Evolutionary conservation across 2,888 invertebrate genomes (phyloP), one percentile per base, ranked within the genome.

Genomic region (Mechanitis mazaeus): DNA sequence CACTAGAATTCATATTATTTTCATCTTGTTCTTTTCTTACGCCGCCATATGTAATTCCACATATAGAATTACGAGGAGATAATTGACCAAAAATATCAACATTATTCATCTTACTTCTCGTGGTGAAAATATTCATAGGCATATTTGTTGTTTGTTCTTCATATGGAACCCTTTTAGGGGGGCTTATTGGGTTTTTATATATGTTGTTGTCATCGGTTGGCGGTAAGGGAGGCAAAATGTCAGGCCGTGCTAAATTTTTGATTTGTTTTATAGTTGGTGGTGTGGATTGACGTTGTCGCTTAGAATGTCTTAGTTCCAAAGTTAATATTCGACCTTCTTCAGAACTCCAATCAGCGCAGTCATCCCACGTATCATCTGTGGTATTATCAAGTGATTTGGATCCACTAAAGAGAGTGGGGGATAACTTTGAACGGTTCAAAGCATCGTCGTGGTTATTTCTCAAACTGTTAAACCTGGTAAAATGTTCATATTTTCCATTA

Each of bases 401-500:
- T 54, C 78, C 82, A 64, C 78, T 80, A 60, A 82, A 84, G 45
- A 79, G 72, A 59, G 73, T 75, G 47, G 79, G 68, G 33, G 77
- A 75, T 61, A 87, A 63, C 65, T 85, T 89, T 61, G 91, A 78
- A 38, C 88, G 80, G 58, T 90, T 85, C 56, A 82, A 84, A 38
- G 84, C 79, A 64, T 93, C 93, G 71, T 95, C 95, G 72, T 94
- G 94, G 67, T 95, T 94, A 75, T 95, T 94, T 58, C 95, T 90
- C 2, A 96, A 84, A 75, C 94, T 95, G 47, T 93, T 92, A 68
- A 83, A 94, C 92, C 72, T 91, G 80, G 75, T 81, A 75, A 72
- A 85, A 76, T 73, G 79, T 71, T 81, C 85, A 1, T 76, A 76
- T 69, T 75, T 85, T 58, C 73, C 72, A 28, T 80, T 79, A 1